A percentile compares a stretch with the other conserved stretches of the same genome.
Conservation (phyloP, 2,113 vertebrate species). For the Oncorhynchus tshawytscha region DNA sequence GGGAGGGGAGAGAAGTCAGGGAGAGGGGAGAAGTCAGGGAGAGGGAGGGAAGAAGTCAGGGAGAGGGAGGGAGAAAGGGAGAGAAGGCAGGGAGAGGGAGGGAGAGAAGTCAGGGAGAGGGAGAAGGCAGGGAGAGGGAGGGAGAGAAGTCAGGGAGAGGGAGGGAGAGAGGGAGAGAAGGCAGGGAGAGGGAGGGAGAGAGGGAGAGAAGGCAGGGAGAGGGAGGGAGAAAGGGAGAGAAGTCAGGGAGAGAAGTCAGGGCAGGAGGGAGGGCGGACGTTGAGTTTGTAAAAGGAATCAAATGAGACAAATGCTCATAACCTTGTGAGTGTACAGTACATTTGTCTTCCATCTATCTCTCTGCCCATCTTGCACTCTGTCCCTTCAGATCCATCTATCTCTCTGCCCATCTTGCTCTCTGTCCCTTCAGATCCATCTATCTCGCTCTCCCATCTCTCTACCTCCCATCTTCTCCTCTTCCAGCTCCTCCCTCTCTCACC, state of each 20-base stretch:
- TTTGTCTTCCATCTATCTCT: background rate
- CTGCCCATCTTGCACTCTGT: no score
- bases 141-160: accelerated
- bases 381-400: background rate
- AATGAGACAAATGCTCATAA: conserved; percentile 23
- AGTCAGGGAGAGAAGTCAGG: background rate
- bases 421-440: conserved; percentile 8
- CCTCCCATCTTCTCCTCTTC: conserved; percentile 30
- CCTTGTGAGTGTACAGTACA: conserved; percentile 31
- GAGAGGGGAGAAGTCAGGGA: no score
- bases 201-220: background rate
- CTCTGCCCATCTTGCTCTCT: no score
- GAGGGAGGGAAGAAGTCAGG: no score
- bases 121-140: accelerated
- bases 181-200: accelerated
- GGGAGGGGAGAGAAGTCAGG: no score
- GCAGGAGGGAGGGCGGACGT: background rate
- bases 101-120: accelerated
- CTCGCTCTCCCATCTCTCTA: conserved; percentile 33
- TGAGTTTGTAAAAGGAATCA: background rate
- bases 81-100: accelerated
- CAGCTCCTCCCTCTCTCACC: conserved; percentile 21
- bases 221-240: background rate
- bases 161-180: accelerated
- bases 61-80: no score